Evolutionary conservation across 2,113 vertebrate genomes (phyloP).

Genomic region (chimpanzee (Pan troglodytes)): DNA sequence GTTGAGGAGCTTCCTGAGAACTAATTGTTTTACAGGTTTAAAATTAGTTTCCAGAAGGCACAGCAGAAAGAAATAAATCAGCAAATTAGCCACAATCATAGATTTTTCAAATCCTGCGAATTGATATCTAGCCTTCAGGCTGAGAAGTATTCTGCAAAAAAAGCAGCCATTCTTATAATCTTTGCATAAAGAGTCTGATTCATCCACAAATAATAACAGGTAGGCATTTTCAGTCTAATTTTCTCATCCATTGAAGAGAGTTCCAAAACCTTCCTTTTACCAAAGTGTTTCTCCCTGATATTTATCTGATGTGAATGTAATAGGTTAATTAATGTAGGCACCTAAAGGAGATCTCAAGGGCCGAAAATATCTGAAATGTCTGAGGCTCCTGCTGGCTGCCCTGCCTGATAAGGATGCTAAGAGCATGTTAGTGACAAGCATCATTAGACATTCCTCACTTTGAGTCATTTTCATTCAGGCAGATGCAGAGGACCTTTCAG

Average conservation of each 20-base stretch:
- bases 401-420: conserved; percentile 50
- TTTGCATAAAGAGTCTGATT: conserved; percentile 48
- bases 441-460: conserved; percentile 58
- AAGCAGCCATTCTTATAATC: neutral
- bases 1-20: neutral
- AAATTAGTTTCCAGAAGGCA: conserved; percentile 17
- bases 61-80: neutral
- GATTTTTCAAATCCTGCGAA: conserved; percentile 46
- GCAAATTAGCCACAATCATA: neutral
- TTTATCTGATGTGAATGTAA: conserved; percentile 50
- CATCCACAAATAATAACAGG: neutral
- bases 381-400: neutral
- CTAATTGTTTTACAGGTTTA: neutral
- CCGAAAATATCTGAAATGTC: conserved; percentile 20
- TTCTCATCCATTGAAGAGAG: conserved; percentile 11
- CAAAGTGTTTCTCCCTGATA: conserved; percentile 22
- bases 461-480: conserved; percentile 49
- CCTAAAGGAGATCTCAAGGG: conserved; percentile 60
- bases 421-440: neutral
- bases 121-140: conserved; percentile 46
- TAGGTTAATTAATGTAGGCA: conserved; percentile 51
- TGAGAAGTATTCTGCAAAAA: conserved; percentile 24
- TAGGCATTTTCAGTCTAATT: conserved; percentile 25
- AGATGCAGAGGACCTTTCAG: conserved; percentile 48
- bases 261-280: conserved; percentile 14